Percentiles rank a stretch among this genome's conserved stretches.
phyloP scores from a whole-genome alignment of 2,113 vertebrate genomes.

The Pachycephala philippinensis region DNA sequence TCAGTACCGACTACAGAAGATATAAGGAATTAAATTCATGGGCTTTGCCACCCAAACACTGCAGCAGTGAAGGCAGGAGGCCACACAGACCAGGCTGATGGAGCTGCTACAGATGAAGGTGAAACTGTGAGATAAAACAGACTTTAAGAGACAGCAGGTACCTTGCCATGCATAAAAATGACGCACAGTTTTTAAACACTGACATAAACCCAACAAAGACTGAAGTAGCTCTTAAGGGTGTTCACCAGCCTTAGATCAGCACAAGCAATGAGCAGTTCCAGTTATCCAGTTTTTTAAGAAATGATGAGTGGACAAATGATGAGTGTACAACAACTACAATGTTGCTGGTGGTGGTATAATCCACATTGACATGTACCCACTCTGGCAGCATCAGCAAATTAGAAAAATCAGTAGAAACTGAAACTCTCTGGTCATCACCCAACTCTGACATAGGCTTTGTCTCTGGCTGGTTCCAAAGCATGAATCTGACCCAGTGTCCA shows the following conservation, averaged over 20 bases:
- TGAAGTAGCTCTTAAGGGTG: not conserved
- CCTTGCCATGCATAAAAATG: not conserved
- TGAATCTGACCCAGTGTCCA: not conserved
- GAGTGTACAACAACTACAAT: not conserved
- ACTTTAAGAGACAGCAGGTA: not conserved
- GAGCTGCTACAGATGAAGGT: not conserved
- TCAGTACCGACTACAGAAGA: not conserved
- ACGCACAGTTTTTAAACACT: not conserved
- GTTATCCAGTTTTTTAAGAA: not conserved
- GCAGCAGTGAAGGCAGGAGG: not conserved
- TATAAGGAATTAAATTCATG: not conserved
- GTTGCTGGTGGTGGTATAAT: not conserved
- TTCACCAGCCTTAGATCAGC: not conserved
- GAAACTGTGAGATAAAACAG: not conserved
- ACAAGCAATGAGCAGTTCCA: not conserved
- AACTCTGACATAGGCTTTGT: not conserved
- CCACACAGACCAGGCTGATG: not conserved
- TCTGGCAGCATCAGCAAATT: not conserved
- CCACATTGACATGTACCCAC: not conserved
- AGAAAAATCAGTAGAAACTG: not conserved
- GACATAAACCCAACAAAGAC: not conserved
- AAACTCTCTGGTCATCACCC: not conserved
- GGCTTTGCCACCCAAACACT: not conserved
- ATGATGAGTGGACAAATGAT: not conserved
- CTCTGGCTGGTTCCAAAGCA: not conserved